phyloP scores from a whole-genome alignment of 2,797 vertebrate species.

The Cichlasoma orientale region DNA sequence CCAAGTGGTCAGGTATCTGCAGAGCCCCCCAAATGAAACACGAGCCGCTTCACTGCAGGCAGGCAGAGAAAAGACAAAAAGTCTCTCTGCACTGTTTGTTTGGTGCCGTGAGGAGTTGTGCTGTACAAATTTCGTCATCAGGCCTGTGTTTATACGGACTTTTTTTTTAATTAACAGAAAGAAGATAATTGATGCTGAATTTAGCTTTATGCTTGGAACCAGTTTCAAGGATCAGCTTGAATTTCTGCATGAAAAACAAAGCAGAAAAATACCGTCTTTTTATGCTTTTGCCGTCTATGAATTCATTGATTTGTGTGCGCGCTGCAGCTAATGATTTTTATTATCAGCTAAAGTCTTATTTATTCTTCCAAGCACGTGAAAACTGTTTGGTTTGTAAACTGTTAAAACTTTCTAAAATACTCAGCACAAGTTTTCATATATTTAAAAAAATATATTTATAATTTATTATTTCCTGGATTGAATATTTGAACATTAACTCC shows the following conservation, averaged over 20 bases:
- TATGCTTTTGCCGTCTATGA: neutral
- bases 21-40: slow-evolving; percentile 9
- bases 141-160: too few species aligned
- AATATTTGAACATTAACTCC: neutral
- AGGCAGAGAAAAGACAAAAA: neutral
- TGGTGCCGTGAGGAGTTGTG: neutral
- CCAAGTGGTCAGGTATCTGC: neutral
- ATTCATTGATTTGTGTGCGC: neutral
- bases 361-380: neutral
- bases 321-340: neutral
- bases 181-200: neutral
- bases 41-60: neutral
- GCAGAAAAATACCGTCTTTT: accelerated
- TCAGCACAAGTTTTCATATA: neutral
- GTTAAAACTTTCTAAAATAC: neutral
- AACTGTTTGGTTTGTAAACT: neutral
- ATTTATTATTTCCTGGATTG: neutral
- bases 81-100: neutral
- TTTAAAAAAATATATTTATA: neutral
- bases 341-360: neutral
- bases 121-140: neutral
- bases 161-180: too few species aligned
- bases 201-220: neutral
- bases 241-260: neutral
- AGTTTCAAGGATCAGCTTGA: neutral